Evolutionary conservation across 2,888 invertebrate species (phyloP), one percentile per base, ranked within the genome.

Genomic region (Gryllus longicercus): DNA sequence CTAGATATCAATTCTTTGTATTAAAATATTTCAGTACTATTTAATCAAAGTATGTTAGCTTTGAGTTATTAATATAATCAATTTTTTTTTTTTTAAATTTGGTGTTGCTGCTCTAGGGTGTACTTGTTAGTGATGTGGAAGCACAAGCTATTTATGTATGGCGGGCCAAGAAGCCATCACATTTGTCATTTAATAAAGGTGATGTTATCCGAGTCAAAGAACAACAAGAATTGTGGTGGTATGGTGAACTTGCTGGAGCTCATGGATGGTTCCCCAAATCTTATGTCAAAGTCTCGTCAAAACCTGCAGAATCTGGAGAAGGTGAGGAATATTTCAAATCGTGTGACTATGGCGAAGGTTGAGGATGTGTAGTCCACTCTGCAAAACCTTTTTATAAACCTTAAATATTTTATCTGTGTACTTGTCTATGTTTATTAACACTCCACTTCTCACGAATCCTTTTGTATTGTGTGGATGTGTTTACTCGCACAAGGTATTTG

Each of bases 201-300:
- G 92, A 92, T 83, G 84, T 87, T 23, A 89, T 92, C 81, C 87
- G 86, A 81, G 90, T 92, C 38, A 87, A 89, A 80, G 91, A 92
- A 84, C 90, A 91, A 84, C 87, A 91, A 87, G 91, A 90, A 80
- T 89, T 90, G 86, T 92, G 92, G 91, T 92, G 91, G 90, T 90
- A 89, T 82, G 92, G 92, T 4, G 89, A 91, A 83, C 86, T 89
- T 38, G 87, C 86, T 82, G 89, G 87, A 75, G 85, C 87, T 83
- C 86, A 86, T 78, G 91, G 91, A 25, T 91, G 91, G 91, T 91
- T 91, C 84, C 91, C 91, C 1, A 90, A 90, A 83, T 89, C 90
- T 0, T 91, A 90, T 84, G 91, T 91, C 1, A 89, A 86, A 83
- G 83, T 85, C 74, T 83, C 84, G 21, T 23, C 76, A 23, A 25